Base-by-base conservation (phyloP, 2,888 invertebrate genomes). In the Callosobruchus maculatus region DNA sequence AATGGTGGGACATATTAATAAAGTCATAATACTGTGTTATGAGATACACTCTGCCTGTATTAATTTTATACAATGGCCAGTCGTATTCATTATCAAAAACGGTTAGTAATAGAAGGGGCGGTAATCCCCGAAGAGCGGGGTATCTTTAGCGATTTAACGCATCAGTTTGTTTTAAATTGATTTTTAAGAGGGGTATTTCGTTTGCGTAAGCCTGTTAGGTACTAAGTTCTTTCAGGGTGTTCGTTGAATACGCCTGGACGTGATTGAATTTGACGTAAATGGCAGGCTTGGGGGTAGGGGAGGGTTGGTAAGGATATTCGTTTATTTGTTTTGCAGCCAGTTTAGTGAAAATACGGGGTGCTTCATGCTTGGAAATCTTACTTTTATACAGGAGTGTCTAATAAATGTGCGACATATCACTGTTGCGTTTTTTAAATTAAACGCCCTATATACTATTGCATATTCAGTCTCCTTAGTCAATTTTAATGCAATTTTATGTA, bases 21-120 rank as follows among this genome's bases (percentile, higher is more conserved):
- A 85, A 86, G 86, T 86, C 86, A 85, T 85, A 85, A 85, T 80
- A 78, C 81, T 80, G 80, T 83, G 84, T 84, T 84, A 82, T 82
- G 81, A 77, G 77, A 78, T 79, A 78, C 76, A 77, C 77, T 71
- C 73, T 75, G 49, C 49, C 49, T 13, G 49, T 49, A 49, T 49
- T 49, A 49, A 49, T 49, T 49, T 49, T 49, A 49, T 49, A 49
- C 49, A 49, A 49, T 49, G 49, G 49, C 49, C 49, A 49, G 49
- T 49, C 49, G 49, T 49, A 49, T 49, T 49, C 49, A 49, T 49
- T 49, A 13, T 13, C 49, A 49, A 49, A 49, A 49, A 49, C 49
- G 49, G 18, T 49, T 49, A 7, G 49, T 18, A 13, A 49, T 13
- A 18, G 49, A 49, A 49, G 49, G 49, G 49, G 49, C 18, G 18